These are phyloP conservation scores for Crypturellus undulatus DNA, from an alignment of 2,113 vertebrate genomes.

Conservation along the genomic window DNA sequence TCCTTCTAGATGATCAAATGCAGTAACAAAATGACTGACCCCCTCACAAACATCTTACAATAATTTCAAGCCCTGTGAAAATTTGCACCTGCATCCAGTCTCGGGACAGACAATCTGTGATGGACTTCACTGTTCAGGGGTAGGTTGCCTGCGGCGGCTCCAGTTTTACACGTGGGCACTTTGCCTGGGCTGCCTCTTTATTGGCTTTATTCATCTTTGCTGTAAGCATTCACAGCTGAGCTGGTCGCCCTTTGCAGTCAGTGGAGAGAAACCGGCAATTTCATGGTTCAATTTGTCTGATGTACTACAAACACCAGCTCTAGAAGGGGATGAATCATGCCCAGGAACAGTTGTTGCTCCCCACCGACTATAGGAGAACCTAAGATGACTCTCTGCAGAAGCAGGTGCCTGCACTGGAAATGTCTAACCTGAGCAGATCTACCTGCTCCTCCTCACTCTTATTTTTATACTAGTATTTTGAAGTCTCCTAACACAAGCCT, in stretches of 20 bases:
- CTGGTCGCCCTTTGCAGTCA: background rate
- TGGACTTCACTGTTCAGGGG: background rate
- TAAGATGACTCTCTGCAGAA: background rate
- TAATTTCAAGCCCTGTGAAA: background rate
- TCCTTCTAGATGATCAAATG: background rate
- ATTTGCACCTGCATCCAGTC: background rate
- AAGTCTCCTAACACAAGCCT: background rate
- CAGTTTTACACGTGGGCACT: background rate
- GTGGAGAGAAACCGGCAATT: background rate
- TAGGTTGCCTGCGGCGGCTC: background rate
- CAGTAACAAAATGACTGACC: background rate
- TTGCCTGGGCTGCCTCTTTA: background rate
- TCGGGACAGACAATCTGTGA: background rate
- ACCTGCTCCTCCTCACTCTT: background rate
- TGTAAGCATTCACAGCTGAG: background rate
- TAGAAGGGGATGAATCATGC: background rate
- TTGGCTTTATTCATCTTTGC: background rate
- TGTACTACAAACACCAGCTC: background rate
- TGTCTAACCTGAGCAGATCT: background rate
- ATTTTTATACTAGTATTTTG: background rate
- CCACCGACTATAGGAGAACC: background rate
- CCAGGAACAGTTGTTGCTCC: background rate
- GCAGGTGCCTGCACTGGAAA: background rate
- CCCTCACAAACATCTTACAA: background rate
- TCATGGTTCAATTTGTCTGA: background rate